Evolutionary conservation across 2,113 vertebrate species (phyloP), one percentile per base, ranked within the genome.

Genomic region (Serranochromis macrocephalus): DNA sequence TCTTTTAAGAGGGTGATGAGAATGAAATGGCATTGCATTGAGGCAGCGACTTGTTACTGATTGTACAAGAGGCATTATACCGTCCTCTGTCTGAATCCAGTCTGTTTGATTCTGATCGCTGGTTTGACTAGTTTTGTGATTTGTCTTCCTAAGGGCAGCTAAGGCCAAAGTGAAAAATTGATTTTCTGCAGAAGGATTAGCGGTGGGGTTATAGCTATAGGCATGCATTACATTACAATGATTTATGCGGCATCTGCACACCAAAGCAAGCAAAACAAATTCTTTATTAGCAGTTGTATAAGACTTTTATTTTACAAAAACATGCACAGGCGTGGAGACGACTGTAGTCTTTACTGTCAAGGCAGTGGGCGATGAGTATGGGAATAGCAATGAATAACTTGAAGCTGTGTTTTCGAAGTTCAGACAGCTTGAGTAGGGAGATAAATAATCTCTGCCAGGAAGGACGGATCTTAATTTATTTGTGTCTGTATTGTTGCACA

Each of bases 141-240:
- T 86, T 53, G 87, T 87, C 91, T 92, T 89, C 92, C 92, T 79
- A 2, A 36, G 71, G 91, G 87, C 84, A 49, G 83, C 91, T 29
- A 71, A 12, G 87, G 83, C 87, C 79, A 47, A 90, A 49, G 92
- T 91, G 88, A 92, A 53, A 88, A 91, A 94, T 94, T 29, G 90
- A 94, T 94, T 94, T 95, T 85, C 91, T 87, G 88, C 91, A 83
- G 78, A 82, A 88, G 93, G 90, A 91, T 94, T 92, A 94, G 88
- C 81, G 61, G 78, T 29, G 80, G 84, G 82, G 53, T 87, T 89
- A 31, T 83, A 49, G 94, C 94, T 85, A 90, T 81, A 85, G 88
- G 94, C 86, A 29, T 89, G 91, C 71, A 83, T 94, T 90, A 83
- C 86, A 91, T 87, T 90, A 85, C 84, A 88, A 45, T 81, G 84